A percentile compares a stretch with the other conserved stretches of the same genome.
Conservation (phyloP, 23 tunicate species). For the Clavelina lepadiformis region DNA sequence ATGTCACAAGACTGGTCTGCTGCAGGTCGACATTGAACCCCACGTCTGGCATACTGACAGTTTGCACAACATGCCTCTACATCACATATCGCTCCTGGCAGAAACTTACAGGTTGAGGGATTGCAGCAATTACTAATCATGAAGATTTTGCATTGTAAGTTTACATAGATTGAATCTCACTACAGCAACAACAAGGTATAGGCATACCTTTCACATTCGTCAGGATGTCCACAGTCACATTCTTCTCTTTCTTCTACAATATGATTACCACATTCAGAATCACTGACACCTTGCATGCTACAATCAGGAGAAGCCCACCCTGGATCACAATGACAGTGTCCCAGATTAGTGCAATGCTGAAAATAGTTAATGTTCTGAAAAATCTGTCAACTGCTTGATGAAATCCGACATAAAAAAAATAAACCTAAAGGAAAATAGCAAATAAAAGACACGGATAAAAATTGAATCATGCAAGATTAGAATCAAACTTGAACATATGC, state of each 20-base stretch:
- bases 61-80: constrained; percentile 57
- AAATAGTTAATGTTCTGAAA: no score
- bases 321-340: constrained; percentile 61
- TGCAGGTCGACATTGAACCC: constrained; percentile 49
- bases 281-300: constrained; percentile 42
- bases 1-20: constrained; percentile 62
- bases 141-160: no score
- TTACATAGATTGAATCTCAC: neutral
- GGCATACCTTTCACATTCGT: constrained; percentile 63
- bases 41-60: constrained; percentile 48
- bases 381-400: no score
- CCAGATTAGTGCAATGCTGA: constrained; percentile 62
- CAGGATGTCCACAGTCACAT: constrained; percentile 87
- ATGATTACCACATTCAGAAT: constrained; percentile 86
- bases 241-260: constrained; percentile 85
- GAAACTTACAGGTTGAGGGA: constrained; percentile 35
- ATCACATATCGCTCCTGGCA: constrained; percentile 54
- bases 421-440: no score
- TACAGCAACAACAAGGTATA: neutral
- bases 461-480: no score
- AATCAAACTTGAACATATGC: no score
- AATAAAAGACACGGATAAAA: no score
- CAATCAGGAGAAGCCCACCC: constrained; percentile 70
- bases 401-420: no score
- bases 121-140: constrained; percentile 44